Evolutionary conservation across 2,797 vertebrate genomes (phyloP), one percentile per base, ranked within the genome.

Genomic region (Hydrolagus colliei): DNA sequence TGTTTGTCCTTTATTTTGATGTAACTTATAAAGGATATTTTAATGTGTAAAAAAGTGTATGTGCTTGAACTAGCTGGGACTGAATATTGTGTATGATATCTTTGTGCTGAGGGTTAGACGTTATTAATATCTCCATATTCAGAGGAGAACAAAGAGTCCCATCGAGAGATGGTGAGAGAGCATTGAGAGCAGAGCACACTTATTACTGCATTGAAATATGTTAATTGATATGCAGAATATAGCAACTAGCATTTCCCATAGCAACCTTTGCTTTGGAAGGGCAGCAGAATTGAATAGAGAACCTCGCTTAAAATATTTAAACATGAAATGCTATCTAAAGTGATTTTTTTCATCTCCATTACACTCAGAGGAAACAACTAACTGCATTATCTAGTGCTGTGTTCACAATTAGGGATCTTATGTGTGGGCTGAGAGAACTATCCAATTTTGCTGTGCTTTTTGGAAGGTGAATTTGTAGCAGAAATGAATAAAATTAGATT

Each of bases 181-280:
- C 11, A 80, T 27, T 67, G 62, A 67, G 59, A 80, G 22, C 65
- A 32, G 61, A 80, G 78, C 78, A 80, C 22, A 80, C 22, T 63
- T 65, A 80, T 80, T 80, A 80, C 76, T 65, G 62, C 7, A 71
- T 84, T 84, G 27, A 41, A 41, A 84, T 68, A 84, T 84, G 79
- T 84, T 52, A 84, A 84, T 68, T 84, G 79, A 84, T 41, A 71
- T 63, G 71, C 63, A 84, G 65, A 68, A 71, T 68, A 84, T 68
- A 84, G 41, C 63, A 68, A 71, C 79, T 71, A 84, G 68, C 27
- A 35, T 84, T 71, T 84, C 32, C 62, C 79, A 20, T 68, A 68
- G 65, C 65, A 84, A 84, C 65, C 79, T 68, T 68, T 84, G 78
- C 65, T 84, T 84, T 84, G 41, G 65, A 68, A 84, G 79, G 65